Base-by-base conservation (phyloP, 2,113 vertebrate species). In the Macquaria ambigua region DNA sequence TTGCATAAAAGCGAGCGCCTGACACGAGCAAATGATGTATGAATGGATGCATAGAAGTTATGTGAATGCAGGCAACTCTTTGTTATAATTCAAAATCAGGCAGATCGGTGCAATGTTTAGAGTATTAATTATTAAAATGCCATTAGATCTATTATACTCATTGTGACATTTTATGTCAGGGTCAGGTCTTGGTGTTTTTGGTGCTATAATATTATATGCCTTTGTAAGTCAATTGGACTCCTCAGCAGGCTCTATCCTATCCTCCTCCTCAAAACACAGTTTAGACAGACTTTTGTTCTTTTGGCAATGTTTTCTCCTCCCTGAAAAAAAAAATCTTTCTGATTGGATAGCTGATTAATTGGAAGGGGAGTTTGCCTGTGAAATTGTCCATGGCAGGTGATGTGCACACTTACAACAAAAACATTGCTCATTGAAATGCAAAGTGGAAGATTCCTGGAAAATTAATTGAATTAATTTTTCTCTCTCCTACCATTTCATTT, bases 381-480 rank as follows among this genome's bases (percentile, higher is more conserved):
- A 21, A 21, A 28, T 34, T 66, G 78, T 39, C 41, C 69, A 11
- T 66, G 62, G 70, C 72, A 74, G 39, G 34, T 64, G 41, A 62
- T 71, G 72, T 68, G 62, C n/a, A 76, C 69, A 52, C 68, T 79
- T 76, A 11, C 8, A 83, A 75, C 48, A 31, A 79, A 75, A 63
- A 56, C 31, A 68, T 8, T 25, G 28, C 62, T 86, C 76, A 74
- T 73, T 83, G 48, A 74, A 53, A 74, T 74, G 46, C 53, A 86
- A 75, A 85, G 25, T 48, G 52, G 76, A 76, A 61, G 34, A 82
- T 91, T 91, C 89, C 83, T 88, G 87, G 87, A 85, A 90, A 91
- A 90, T 83, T n/a, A 88, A 87, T 81, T 85, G 70, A 86, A 84
- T 73, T 67, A 70, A 77, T 77, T 56, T 69, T 43, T 23, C 34